A percentile compares a stretch with the other conserved stretches of the same genome.
Conservation (phyloP, 2,113 vertebrate species). For the Octodon degus region DNA sequence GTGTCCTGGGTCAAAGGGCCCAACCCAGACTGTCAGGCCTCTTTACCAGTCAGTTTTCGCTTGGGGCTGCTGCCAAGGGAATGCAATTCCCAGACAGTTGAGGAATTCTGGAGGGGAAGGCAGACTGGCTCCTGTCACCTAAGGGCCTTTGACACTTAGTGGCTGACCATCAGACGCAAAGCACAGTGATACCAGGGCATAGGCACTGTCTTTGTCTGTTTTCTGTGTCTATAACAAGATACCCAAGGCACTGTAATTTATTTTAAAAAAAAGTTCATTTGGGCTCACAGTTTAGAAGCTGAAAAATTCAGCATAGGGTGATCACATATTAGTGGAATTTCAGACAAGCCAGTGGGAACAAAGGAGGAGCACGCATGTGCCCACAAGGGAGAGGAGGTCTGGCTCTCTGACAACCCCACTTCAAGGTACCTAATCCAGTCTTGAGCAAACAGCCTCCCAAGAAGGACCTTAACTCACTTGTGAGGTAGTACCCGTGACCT, state of each 20-base stretch:
- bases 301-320: neutral
- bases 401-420: neutral
- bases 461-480: neutral
- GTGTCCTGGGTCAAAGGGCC: neutral
- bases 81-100: neutral
- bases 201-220: neutral
- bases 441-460: neutral
- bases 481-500: fast-evolving
- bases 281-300: neutral
- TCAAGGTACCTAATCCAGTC: neutral
- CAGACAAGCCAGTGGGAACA: neutral
- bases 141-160: neutral
- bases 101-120: neutral
- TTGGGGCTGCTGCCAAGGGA: neutral
- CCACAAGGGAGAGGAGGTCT: too few relatives aligned
- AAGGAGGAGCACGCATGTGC: neutral
- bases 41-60: neutral
- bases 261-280: neutral
- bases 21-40: neutral
- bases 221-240: neutral
- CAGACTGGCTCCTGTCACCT: neutral
- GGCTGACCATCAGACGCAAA: neutral
- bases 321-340: neutral
- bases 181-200: neutral
- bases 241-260: neutral